phyloP scores from a whole-genome alignment of 2,888 invertebrate species.

The Cheilosia scutellata region DNA sequence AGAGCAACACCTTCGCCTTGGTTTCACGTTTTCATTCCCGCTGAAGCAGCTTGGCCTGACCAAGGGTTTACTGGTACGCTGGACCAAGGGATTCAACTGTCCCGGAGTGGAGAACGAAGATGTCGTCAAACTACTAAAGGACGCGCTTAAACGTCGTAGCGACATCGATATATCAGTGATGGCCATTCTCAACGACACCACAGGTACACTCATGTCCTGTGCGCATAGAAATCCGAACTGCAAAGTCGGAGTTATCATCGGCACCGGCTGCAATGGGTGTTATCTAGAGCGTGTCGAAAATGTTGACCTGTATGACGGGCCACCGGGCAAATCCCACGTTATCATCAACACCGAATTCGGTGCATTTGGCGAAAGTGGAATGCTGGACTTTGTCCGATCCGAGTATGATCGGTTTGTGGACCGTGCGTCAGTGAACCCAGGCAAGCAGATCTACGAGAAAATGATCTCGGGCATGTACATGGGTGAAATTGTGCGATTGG shows the following conservation, averaged over 20 bases:
- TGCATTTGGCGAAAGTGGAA: conserved; percentile 96
- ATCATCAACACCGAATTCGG: conserved; percentile 98
- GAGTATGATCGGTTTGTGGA: conserved; percentile 93
- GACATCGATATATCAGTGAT: conserved; percentile 93
- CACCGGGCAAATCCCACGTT: conserved; percentile 87
- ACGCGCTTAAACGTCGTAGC: conserved; percentile 93
- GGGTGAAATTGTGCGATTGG: conserved; percentile 96
- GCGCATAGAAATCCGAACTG: conserved; percentile 92
- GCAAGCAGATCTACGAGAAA: conserved; percentile 95
- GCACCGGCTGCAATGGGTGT: conserved; percentile 98
- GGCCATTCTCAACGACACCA: conserved; percentile 97
- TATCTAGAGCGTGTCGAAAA: conserved; percentile 95
- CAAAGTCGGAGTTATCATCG: conserved; percentile 89
- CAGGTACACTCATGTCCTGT: conserved; percentile 96
- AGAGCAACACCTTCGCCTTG: conserved; percentile 91
- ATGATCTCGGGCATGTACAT: conserved; percentile 99
- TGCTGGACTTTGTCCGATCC: conserved; percentile 93
- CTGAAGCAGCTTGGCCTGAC: conserved; percentile 93
- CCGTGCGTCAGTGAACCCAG: conserved; percentile 91
- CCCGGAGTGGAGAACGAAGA: conserved; percentile 95
- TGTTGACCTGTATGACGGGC: conserved; percentile 90
- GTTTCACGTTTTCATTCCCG: conserved; percentile 99
- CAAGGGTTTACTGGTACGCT: conserved; percentile 92
- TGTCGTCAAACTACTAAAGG: conserved; percentile 93
- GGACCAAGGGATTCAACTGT: conserved; percentile 98